Evolutionary conservation across 2,113 vertebrate species (phyloP), one percentile per base, ranked within the genome.

Genomic region (Crotalus horridus): DNA sequence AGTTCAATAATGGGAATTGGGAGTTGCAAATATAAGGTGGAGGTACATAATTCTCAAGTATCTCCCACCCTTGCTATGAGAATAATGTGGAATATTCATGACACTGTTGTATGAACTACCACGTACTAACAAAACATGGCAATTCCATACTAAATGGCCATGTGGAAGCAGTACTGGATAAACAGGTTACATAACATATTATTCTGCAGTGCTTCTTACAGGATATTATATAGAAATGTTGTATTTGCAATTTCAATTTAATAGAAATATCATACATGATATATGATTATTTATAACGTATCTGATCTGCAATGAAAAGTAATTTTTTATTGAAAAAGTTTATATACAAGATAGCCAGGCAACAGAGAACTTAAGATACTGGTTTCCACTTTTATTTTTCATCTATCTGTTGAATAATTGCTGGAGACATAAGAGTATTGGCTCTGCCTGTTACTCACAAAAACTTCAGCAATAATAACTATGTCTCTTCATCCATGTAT

Each of bases 141-240:
- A 26, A 85, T 17, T 85, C 74, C 13, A 69, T 15, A 26, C 12
- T 17, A 74, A 74, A 39, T 74, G 12, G 23, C 24, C 24, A 81
- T 93, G 90, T 90, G 15, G 92, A 59, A 46, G 87, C 33, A 39
- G 33, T 92, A 94, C 17, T 95, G 87, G 87, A 94, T 90, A 90
- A 94, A 91, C 92, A 89, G 92, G 90, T 93, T 92, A 92, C 93
- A 94, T 24, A 85, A 89, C 91, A 94, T 94, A 0, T 1, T 89
- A 61, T 51, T 29, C 92, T 85, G 20, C 26, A 69, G 29, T 54
- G 88, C 81, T 94, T 93, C 86, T 93, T 91, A 39, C 54, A 91
- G 24, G 93, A 94, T 90, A 94, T 91, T 58, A 95, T 11, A 8
- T 85, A 0, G 4, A 10, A 46, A 56, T 86, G 88, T 48, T 92